These are phyloP conservation scores for Erpobdella octoculata DNA, from an alignment of 2,888 invertebrate genomes.

Conservation along the genomic window DNA sequence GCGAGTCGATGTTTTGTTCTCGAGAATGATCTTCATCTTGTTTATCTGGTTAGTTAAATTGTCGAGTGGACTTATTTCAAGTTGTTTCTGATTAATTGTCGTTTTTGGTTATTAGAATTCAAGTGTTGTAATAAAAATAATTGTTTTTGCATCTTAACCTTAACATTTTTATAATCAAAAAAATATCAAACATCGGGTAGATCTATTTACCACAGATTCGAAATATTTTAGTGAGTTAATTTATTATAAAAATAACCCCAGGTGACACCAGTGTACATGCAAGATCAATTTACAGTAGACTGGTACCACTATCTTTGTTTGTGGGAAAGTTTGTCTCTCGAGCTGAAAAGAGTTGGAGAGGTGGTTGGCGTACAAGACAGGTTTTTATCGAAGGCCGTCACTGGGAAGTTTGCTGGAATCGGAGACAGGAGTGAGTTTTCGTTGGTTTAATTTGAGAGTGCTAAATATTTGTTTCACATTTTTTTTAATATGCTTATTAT, in stretches of 20 bases:
- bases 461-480: too few species aligned
- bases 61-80: neutral
- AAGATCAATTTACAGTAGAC: constrained; percentile 70
- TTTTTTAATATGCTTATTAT: too few species aligned
- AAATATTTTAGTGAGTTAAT: neutral
- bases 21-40: constrained; percentile 85
- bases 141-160: too few species aligned
- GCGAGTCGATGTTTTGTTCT: constrained; percentile 82
- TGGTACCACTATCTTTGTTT: constrained; percentile 62
- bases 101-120: too few species aligned
- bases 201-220: neutral
- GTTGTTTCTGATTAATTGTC: too few species aligned
- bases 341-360: constrained; percentile 77
- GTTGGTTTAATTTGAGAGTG: too few species aligned
- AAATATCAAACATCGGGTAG: too few species aligned
- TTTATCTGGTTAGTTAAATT: constrained; percentile 67
- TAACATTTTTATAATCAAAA: too few species aligned
- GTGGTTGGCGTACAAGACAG: constrained; percentile 78
- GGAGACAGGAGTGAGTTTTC: constrained; percentile 17
- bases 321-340: constrained; percentile 71
- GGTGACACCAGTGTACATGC: constrained; percentile 81
- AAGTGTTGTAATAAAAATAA: too few species aligned
- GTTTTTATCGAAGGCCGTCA: constrained; percentile 61
- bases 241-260: constrained; percentile 50
- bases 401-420: neutral